A percentile compares a stretch with the other conserved stretches of the same genome.
Conservation (phyloP, 2,888 invertebrate genomes). For the Pachydiplax longipennis region DNA sequence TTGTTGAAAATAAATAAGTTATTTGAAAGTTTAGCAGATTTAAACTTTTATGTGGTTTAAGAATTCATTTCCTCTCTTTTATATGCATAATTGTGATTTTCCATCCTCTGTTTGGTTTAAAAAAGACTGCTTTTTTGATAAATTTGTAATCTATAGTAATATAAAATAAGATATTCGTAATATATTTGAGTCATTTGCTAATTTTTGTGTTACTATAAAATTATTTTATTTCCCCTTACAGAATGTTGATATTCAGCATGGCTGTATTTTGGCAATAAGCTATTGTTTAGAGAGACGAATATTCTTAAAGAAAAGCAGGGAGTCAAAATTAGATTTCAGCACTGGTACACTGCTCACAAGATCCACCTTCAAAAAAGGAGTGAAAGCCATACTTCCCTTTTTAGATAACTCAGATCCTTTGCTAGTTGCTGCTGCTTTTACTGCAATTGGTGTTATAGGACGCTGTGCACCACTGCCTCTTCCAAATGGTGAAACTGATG, state of each 20-base stretch:
- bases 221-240: slow-evolving; percentile 56
- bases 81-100: slow-evolving; percentile 52
- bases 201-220: not conserved
- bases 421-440: slow-evolving; percentile 73
- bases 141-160: not conserved
- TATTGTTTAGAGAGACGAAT: slow-evolving; percentile 75
- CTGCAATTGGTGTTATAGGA: slow-evolving; percentile 74
- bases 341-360: slow-evolving; percentile 61
- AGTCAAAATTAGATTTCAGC: slow-evolving; percentile 51
- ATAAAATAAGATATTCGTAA: too few relatives aligned
- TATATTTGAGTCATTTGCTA: not conserved
- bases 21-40: too few relatives aligned
- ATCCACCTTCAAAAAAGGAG: slow-evolving; percentile 68
- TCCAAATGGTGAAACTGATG: slow-evolving; percentile 59
- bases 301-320: slow-evolving; percentile 58
- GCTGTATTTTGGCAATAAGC: slow-evolving; percentile 75
- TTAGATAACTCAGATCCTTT: slow-evolving; percentile 69
- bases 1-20: too few relatives aligned
- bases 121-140: not conserved
- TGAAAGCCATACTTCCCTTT: slow-evolving; percentile 69
- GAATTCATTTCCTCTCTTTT: slow-evolving; percentile 56
- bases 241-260: slow-evolving; percentile 78
- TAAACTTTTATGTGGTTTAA: too few relatives aligned
- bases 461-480: slow-evolving; percentile 74
- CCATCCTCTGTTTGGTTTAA: not conserved